phyloP scores from a whole-genome alignment of 2,113 vertebrate species.

The Otis tarda region DNA sequence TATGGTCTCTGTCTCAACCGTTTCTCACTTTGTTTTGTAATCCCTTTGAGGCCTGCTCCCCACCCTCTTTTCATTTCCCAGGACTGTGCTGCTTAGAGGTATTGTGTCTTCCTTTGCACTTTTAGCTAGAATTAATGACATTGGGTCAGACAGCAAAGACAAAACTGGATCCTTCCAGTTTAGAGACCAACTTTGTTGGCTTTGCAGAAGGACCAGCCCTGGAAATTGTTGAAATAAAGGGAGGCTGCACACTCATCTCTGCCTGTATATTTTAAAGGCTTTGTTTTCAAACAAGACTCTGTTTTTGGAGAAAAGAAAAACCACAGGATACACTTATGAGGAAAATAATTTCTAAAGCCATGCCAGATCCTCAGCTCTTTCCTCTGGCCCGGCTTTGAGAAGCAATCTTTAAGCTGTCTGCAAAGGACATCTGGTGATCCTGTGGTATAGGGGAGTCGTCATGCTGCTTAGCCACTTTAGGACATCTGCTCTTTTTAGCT shows the following conservation, averaged over 20 bases:
- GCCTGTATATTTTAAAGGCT: neutral
- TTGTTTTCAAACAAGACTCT: conserved; percentile 38
- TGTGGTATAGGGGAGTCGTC: conserved; percentile 2
- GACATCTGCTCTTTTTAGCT: conserved; percentile 39
- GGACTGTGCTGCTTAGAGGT: neutral
- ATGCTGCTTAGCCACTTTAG: neutral
- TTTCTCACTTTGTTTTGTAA: neutral
- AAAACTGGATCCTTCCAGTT: conserved; percentile 16
- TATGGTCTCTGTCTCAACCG: neutral
- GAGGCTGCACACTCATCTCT: neutral
- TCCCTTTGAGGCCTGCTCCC: neutral
- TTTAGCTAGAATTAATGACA: conserved; percentile 3
- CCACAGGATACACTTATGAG: conserved; percentile 14
- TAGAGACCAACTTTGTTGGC: neutral
- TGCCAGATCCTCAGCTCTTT: conserved; percentile 24
- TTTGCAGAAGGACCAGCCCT: neutral
- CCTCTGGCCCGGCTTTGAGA: neutral
- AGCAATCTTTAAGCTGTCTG: neutral
- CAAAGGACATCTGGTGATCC: conserved; percentile 49
- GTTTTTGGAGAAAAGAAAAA: neutral
- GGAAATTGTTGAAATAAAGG: neutral
- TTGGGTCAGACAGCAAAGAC: neutral
- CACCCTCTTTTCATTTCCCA: neutral
- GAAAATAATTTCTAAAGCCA: conserved; percentile 32
- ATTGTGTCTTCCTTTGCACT: neutral